Conservation (phyloP, 2,888 invertebrate species). For the Alitta virens region DNA sequence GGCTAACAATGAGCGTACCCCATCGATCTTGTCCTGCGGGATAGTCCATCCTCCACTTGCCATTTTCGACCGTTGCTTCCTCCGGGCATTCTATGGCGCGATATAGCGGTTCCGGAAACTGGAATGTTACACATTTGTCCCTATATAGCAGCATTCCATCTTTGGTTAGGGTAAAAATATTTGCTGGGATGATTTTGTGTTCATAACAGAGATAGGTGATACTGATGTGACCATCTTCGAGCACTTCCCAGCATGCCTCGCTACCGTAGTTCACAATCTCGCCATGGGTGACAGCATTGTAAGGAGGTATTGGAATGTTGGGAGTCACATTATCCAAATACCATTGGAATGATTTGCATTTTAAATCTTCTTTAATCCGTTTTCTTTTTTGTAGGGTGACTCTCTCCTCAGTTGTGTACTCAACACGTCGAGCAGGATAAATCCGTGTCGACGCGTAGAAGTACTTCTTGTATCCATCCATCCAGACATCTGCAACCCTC, state of each 20-base stretch:
- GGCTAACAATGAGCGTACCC: conserved; percentile 15
- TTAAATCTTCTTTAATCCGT: conserved; percentile 73
- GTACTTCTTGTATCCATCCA: conserved; percentile 19
- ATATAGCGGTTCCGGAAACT: conserved; percentile 12
- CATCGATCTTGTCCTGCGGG: conserved; percentile 7
- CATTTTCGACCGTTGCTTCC: not conserved
- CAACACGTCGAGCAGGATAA: conserved; percentile 4
- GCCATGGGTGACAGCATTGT: conserved; percentile 16
- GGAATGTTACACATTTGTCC: conserved; percentile 23
- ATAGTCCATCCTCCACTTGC: conserved; percentile 13
- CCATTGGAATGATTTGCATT: conserved; percentile 95
- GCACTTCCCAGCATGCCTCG: conserved; percentile 22
- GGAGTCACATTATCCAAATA: conserved; percentile 94
- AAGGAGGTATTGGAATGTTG: conserved; percentile 64
- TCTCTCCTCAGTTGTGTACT: conserved; percentile 10
- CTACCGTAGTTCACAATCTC: conserved; percentile 22
- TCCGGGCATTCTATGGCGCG: conserved; percentile 15
- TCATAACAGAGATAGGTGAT: conserved; percentile 23
- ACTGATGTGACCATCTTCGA: conserved; percentile 20
- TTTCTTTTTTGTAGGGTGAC: conserved; percentile 58
- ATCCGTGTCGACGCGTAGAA: conserved; percentile 23
- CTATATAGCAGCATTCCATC: conserved; percentile 20
- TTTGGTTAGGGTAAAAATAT: conserved; percentile 23
- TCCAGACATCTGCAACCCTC: conserved; percentile 22
- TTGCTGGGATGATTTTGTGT: conserved; percentile 22